These are phyloP conservation scores for Hystrix brachyura DNA, from an alignment of 2,113 vertebrate species.

Conservation along the genomic window DNA sequence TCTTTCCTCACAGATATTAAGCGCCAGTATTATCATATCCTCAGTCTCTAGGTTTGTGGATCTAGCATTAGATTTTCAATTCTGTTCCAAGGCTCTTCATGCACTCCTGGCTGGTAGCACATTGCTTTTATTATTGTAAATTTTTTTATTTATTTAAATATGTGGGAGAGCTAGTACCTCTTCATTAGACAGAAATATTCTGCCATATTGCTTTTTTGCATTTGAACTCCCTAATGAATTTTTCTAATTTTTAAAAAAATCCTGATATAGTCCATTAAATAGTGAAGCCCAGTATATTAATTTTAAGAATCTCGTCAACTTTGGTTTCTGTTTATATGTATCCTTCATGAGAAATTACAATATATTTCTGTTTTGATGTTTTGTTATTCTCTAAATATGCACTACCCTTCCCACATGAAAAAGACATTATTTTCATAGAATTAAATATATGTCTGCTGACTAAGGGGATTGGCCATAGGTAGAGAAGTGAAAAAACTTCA, in stretches of 20 bases:
- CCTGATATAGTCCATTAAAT: background rate
- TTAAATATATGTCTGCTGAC: background rate
- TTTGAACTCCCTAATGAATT: background rate
- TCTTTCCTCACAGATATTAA: background rate
- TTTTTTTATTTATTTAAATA: constrained; percentile 40
- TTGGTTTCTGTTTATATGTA: background rate
- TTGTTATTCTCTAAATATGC: background rate
- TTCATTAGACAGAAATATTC: background rate
- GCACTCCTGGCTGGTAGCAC: background rate
- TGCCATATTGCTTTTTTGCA: background rate
- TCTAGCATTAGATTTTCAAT: background rate
- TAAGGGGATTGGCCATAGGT: background rate
- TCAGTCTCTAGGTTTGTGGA: background rate
- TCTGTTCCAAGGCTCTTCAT: background rate
- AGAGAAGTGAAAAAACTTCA: background rate
- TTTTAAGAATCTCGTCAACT: background rate
- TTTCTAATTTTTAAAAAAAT: background rate
- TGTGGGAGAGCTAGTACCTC: background rate
- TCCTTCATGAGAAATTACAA: background rate
- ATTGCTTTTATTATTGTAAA: constrained; percentile 6
- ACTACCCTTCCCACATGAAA: background rate
- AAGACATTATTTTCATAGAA: background rate
- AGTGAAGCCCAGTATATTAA: background rate
- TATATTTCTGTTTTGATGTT: background rate
- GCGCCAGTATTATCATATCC: background rate